These are phyloP conservation scores for Notodonta ziczac DNA, from an alignment of 2,888 invertebrate genomes.

Conservation along the genomic window DNA sequence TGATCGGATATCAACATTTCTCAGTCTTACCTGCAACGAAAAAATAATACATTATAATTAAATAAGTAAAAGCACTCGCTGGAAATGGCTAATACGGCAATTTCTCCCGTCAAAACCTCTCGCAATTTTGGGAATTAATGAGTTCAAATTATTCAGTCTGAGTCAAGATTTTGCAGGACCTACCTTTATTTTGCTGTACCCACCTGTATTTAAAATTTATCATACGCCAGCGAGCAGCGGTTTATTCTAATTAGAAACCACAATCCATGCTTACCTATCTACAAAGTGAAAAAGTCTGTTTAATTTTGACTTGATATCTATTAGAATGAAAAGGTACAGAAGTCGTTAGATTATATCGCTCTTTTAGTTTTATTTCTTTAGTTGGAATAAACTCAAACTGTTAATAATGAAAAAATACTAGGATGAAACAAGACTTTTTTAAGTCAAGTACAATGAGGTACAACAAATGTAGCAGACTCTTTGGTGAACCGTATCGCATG, in stretches of 20 bases:
- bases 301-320: conserved; percentile 42
- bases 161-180: conserved; percentile 19
- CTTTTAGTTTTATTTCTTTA: no score
- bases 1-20: conserved; percentile 1
- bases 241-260: conserved; percentile 38
- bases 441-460: no score
- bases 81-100: conserved; percentile 5
- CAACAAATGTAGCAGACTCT: no score
- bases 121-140: conserved; percentile 29
- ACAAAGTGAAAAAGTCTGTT: conserved; percentile 28
- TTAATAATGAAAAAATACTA: no score
- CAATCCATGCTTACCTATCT: conserved; percentile 31
- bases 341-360: no score
- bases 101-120: conserved; percentile 15
- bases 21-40: conserved; percentile 32
- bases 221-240: conserved; percentile 27
- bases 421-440: no score
- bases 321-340: conserved; percentile 31
- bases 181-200: no score
- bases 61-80: conserved; percentile 1
- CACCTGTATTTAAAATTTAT: conserved; percentile 31
- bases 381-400: no score
- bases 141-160: conserved; percentile 32
- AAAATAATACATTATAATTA: conserved; percentile 8
- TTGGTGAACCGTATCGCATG: no score